Evolutionary conservation across 2,888 invertebrate genomes (phyloP).

Genomic region (Acanthoscelides obtectus): DNA sequence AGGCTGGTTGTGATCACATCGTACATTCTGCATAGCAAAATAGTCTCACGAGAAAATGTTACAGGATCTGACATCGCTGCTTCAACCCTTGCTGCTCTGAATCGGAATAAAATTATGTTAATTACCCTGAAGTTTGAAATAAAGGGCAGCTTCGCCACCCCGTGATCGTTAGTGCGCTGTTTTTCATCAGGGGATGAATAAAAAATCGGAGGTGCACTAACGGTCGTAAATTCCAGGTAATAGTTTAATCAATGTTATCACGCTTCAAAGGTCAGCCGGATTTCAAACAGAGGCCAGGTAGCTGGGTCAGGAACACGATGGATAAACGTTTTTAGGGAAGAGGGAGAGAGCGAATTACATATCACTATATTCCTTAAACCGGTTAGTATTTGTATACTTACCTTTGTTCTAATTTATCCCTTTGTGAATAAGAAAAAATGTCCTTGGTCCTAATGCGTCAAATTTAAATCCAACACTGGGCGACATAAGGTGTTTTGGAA

Average conservation of each 20-base stretch:
- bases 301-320: not conserved
- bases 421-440: too few relatives aligned
- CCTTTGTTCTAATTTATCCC: too few relatives aligned
- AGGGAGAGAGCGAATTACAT: too few relatives aligned
- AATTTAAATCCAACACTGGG: too few relatives aligned
- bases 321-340: not conserved
- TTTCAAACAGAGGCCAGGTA: not conserved
- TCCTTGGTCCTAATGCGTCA: too few relatives aligned
- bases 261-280: not conserved
- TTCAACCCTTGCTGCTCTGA: not conserved
- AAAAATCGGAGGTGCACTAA: not conserved
- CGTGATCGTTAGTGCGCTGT: not conserved
- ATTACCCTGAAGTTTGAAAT: constrained; percentile 21
- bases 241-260: not conserved
- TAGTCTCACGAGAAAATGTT: not conserved
- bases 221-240: not conserved
- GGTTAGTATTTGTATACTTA: too few relatives aligned
- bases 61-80: not conserved
- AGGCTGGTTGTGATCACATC: too few relatives aligned
- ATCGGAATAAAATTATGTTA: constrained; percentile 20
- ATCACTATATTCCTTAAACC: too few relatives aligned
- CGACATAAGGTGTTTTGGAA: too few relatives aligned
- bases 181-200: not conserved
- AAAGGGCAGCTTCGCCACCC: constrained; percentile 7
- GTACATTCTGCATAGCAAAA: too few relatives aligned